Conservation (phyloP, 1,140 invertebrate genomes). For the Cotesia chilonis region DNA sequence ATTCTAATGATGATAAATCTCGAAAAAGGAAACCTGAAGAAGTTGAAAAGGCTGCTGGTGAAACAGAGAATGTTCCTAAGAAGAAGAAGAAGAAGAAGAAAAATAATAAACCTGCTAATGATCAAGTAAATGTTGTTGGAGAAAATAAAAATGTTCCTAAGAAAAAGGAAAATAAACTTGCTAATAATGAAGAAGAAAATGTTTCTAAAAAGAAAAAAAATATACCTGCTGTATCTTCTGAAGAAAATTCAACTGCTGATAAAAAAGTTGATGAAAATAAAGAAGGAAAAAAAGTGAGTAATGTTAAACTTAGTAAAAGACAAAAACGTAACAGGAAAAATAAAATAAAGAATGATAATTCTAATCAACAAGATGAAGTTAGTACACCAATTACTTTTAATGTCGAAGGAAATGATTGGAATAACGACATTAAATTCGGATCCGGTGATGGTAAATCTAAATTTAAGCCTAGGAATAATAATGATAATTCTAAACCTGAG, state of each 20-base stretch:
- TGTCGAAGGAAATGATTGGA: conserved; percentile 43
- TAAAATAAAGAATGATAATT: conserved; percentile 41
- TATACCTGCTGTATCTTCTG: neutral
- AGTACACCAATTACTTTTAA: conserved; percentile 31
- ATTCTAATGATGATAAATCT: conserved; percentile 3
- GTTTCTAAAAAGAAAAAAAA: conserved; percentile 38
- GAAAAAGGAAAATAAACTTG: conserved; percentile 31
- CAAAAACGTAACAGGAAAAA: conserved; percentile 54
- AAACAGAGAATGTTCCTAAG: conserved; percentile 14
- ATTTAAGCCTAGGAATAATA: conserved; percentile 1
- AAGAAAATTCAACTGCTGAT: neutral
- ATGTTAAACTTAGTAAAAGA: conserved; percentile 50
- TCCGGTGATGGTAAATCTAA: conserved; percentile 24
- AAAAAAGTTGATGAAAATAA: conserved; percentile 44
- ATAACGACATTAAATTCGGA: conserved; percentile 42
- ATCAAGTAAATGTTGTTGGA: neutral
- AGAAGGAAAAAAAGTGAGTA: conserved; percentile 28
- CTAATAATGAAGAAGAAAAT: neutral
- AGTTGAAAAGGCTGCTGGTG: conserved; percentile 8
- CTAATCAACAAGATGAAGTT: conserved; percentile 25
- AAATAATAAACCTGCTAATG: conserved; percentile 2
- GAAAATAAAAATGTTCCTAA: neutral
- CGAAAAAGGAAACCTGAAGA: conserved; percentile 34
- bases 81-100: conserved; percentile 40
- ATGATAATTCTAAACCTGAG: conserved; percentile 35